These are phyloP conservation scores for Drosophila paramelanica DNA, from an alignment of 2,888 invertebrate species.

Conservation along the genomic window DNA sequence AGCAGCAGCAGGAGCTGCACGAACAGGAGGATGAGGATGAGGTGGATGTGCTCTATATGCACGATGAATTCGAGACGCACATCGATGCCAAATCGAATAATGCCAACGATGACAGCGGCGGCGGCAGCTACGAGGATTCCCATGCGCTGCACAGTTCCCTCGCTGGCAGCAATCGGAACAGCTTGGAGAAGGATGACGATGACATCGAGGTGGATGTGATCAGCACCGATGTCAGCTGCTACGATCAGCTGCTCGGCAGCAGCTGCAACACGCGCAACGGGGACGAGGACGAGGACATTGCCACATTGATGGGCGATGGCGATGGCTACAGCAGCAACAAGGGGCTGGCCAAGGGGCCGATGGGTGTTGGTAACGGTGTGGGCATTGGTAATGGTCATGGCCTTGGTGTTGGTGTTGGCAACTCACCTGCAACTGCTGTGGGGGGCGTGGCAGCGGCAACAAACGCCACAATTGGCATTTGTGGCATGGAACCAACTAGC, in stretches of 20 bases:
- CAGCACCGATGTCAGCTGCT: slow-evolving; percentile 85
- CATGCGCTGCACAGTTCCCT: slow-evolving; percentile 84
- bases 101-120: slow-evolving; percentile 84
- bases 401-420: background rate
- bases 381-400: background rate
- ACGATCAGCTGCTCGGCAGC: slow-evolving; percentile 83
- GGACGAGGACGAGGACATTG: slow-evolving; percentile 78
- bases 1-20: slow-evolving; percentile 37
- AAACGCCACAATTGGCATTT: slow-evolving; percentile 5
- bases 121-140: slow-evolving; percentile 85
- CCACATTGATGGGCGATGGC: slow-evolving; percentile 78
- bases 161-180: slow-evolving; percentile 84
- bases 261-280: slow-evolving; percentile 83
- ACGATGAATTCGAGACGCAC: slow-evolving; percentile 84
- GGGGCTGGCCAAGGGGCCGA: slow-evolving; percentile 8
- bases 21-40: slow-evolving; percentile 71
- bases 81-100: slow-evolving; percentile 83
- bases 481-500: slow-evolving; percentile 41
- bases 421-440: background rate
- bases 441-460: background rate
- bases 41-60: slow-evolving; percentile 66
- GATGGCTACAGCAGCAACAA: slow-evolving; percentile 54
- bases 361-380: slow-evolving; percentile 33
- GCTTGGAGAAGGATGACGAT: slow-evolving; percentile 84
- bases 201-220: slow-evolving; percentile 85